Conservation (phyloP, 2,797 vertebrate species). For the Clamator glandarius region DNA sequence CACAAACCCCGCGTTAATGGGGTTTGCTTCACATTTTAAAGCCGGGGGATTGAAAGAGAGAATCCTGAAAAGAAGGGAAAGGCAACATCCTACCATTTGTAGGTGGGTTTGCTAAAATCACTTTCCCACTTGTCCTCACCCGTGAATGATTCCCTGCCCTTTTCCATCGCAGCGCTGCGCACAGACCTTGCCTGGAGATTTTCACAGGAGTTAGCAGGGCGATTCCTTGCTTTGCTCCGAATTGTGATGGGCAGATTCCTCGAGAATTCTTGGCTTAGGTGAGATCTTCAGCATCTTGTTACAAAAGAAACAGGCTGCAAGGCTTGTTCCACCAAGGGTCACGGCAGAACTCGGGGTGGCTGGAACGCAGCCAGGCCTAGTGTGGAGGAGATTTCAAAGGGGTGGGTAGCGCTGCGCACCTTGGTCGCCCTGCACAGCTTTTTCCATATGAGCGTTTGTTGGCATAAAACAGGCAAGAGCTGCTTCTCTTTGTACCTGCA, state of each 20-base stretch:
- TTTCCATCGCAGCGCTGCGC: not conserved
- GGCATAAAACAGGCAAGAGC: not conserved
- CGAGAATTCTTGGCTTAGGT: not conserved
- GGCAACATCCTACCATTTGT: not conserved
- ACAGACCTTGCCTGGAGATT: not conserved
- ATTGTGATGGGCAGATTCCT: not conserved
- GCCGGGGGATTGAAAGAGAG: not conserved
- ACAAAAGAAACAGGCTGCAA: not conserved
- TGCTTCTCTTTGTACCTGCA: not conserved
- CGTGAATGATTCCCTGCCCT: conserved; percentile 25
- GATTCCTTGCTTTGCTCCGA: not conserved
- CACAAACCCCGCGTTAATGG: not conserved
- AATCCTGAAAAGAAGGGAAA: conserved; percentile 19
- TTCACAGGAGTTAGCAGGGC: not conserved
- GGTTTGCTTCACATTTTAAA: conserved; percentile 55
- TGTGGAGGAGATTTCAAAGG: not conserved
- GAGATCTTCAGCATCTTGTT: not conserved
- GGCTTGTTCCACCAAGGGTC: not conserved
- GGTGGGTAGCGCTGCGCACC: not conserved
- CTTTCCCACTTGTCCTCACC: conserved; percentile 27
- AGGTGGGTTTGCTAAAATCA: not conserved
- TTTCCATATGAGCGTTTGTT: not conserved
- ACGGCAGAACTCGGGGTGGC: not conserved
- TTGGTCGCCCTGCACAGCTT: not conserved
- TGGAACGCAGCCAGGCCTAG: not conserved